Base-by-base conservation (phyloP, 2,888 invertebrate genomes). In the Carterocephalus palaemon region DNA sequence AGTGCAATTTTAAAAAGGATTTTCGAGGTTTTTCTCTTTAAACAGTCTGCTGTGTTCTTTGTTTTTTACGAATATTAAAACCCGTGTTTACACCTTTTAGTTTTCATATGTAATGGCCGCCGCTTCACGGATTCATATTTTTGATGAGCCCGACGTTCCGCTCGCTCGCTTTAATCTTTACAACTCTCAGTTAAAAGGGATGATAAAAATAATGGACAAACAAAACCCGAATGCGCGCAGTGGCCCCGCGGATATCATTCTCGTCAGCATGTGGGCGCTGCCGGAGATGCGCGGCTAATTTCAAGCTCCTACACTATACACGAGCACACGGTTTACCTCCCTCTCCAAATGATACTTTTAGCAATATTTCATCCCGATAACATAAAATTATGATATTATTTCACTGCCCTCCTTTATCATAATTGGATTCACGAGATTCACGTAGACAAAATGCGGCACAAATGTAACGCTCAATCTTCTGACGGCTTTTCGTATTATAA, bases 1-100 rank as follows among this genome's bases (percentile, higher is more conserved):
- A 67, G 69, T 73, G 74, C 72, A 75, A 69, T 73, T 74, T 70
- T 66, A 69, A 73, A 78, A 75, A 70, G 70, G 71, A 76, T 78
- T 45, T 78, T 71, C 58, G 68, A 65, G 64, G 60, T 64, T 66
- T 66, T 69, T 62, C 58, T 52, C 49, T 64, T 62, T 59, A 56
- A 48, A 49, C 39, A 53, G 64, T 62, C 54, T 53, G 54, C 49
- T 51, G 50, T 40, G 49, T 47, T 58, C 54, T 61, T 60, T 58
- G 60, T 60, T 59, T 59, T 49, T 52, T 48, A 48, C 52, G 57
- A 52, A 57, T 59, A 59, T 57, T 51, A 46, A 53, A 50, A 41
- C 49, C 34, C 45, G 32, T 39, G 38, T 41, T 29, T 43, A 36
- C 43, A 43, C 43, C 43, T 43, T 12, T 29, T 29, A 29, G 9